A percentile compares a stretch with the other conserved stretches of the same genome.
phyloP scores from a whole-genome alignment of 2,888 invertebrate species.

The Plebejus argus region DNA sequence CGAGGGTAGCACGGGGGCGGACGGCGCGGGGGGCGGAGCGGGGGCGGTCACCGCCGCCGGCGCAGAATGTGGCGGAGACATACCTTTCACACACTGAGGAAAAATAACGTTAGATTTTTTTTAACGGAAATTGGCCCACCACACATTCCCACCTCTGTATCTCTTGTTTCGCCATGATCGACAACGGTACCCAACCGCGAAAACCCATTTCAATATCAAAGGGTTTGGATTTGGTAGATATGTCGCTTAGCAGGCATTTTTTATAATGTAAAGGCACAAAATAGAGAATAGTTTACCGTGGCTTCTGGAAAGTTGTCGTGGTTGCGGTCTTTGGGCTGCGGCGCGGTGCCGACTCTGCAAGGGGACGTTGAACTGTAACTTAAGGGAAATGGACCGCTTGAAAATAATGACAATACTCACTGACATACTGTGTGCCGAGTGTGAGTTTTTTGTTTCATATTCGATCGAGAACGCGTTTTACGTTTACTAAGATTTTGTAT shows the following conservation, averaged over 20 bases:
- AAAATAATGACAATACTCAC: constrained; percentile 15
- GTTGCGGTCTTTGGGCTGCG: constrained; percentile 59
- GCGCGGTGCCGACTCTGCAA: constrained; percentile 79
- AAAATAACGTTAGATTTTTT: too few species aligned
- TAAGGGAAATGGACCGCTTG: constrained; percentile 29
- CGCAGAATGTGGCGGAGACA: constrained; percentile 71
- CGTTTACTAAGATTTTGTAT: too few species aligned
- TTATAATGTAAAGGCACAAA: not conserved
- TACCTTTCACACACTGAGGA: constrained; percentile 54
- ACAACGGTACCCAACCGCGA: too few species aligned
- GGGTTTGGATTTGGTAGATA: too few species aligned
- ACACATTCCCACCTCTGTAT: too few species aligned
- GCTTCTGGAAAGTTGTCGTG: constrained; percentile 52
- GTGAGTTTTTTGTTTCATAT: too few species aligned
- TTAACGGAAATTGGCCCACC: too few species aligned
- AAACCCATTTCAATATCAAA: too few species aligned
- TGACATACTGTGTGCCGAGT: too few species aligned
- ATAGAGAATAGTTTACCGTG: constrained; percentile 46
- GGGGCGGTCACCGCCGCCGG: constrained; percentile 53
- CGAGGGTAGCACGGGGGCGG: constrained; percentile 35
- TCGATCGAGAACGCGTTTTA: too few species aligned
- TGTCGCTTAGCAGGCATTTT: not conserved
- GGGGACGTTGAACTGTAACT: constrained; percentile 80
- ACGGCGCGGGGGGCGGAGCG: constrained; percentile 45
- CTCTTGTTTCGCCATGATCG: too few species aligned